Conservation (phyloP, 2,888 invertebrate genomes). For the Eustalomyia histrio region DNA sequence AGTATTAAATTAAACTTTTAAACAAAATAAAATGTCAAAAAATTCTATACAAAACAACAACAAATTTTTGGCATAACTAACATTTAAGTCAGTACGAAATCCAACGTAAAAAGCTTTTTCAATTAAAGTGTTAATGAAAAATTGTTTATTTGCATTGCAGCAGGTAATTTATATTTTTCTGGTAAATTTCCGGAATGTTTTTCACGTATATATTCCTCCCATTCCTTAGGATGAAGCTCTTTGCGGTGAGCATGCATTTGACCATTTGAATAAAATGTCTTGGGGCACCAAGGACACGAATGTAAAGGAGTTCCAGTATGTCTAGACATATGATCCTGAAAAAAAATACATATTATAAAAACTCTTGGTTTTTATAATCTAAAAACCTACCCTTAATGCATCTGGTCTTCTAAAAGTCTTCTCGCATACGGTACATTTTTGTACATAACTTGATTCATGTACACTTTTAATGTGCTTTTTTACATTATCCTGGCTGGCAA, state of each 20-base stretch:
- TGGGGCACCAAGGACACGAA: conserved; percentile 76
- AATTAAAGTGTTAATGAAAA: background rate
- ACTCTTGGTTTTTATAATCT: background rate
- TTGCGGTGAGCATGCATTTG: conserved; percentile 79
- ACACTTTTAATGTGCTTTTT: conserved; percentile 76
- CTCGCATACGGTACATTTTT: conserved; percentile 75
- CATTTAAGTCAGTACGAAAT: too few relatives aligned
- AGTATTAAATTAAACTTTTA: too few relatives aligned
- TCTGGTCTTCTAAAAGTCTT: conserved; percentile 76
- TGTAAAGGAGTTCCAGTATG: conserved; percentile 77
- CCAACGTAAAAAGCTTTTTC: too few relatives aligned
- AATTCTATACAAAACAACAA: too few relatives aligned
- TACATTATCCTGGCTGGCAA: conserved; percentile 76
- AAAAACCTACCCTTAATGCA: background rate
- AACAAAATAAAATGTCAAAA: too few relatives aligned
- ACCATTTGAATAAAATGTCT: conserved; percentile 77
- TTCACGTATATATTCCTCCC: conserved; percentile 68
- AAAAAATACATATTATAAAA: background rate
- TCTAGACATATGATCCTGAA: conserved; percentile 77
- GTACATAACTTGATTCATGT: conserved; percentile 73
- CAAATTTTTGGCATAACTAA: too few relatives aligned
- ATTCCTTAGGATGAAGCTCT: conserved; percentile 76
- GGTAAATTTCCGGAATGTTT: conserved; percentile 21
- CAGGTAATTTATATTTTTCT: conserved; percentile 8
- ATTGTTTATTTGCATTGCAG: background rate